A percentile compares a stretch with the other conserved stretches of the same genome.
These are phyloP conservation scores for Oasisia sp. DNA, from an alignment of 2,888 invertebrate species.

Conservation along the genomic window DNA sequence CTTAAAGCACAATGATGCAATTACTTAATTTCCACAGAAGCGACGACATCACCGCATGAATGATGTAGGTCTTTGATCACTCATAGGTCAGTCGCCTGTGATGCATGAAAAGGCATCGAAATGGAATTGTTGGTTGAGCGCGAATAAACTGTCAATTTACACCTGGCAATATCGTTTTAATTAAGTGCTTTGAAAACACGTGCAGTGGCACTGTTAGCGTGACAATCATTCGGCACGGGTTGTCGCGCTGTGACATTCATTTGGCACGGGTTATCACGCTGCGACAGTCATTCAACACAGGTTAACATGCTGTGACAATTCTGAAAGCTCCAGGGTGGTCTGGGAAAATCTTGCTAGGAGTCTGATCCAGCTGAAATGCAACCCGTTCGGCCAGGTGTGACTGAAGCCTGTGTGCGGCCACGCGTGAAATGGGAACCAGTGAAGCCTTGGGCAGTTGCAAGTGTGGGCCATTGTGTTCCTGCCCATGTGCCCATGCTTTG, in stretches of 20 bases:
- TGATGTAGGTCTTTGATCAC: not conserved
- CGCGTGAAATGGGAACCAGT: not conserved
- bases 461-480: not conserved
- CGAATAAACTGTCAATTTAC: not conserved
- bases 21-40: not conserved
- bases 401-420: not conserved
- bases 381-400: not conserved
- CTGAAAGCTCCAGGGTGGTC: not conserved
- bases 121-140: not conserved
- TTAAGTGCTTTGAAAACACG: conserved; percentile 6
- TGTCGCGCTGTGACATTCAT: not conserved
- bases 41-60: not conserved
- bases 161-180: conserved; percentile 6
- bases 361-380: not conserved
- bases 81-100: not conserved
- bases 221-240: not conserved
- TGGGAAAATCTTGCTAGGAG: not conserved
- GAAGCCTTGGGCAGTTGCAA: not conserved
- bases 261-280: not conserved
- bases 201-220: not conserved
- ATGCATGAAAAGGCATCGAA: not conserved
- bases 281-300: not conserved
- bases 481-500: not conserved
- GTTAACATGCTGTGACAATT: not conserved
- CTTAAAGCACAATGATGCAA: not conserved